Percentiles rank a stretch among this genome's conserved stretches.
These are phyloP conservation scores for Holothuria leucospilota DNA, from an alignment of 53 echinoderm and acorn worm species.

Conservation along the genomic window DNA sequence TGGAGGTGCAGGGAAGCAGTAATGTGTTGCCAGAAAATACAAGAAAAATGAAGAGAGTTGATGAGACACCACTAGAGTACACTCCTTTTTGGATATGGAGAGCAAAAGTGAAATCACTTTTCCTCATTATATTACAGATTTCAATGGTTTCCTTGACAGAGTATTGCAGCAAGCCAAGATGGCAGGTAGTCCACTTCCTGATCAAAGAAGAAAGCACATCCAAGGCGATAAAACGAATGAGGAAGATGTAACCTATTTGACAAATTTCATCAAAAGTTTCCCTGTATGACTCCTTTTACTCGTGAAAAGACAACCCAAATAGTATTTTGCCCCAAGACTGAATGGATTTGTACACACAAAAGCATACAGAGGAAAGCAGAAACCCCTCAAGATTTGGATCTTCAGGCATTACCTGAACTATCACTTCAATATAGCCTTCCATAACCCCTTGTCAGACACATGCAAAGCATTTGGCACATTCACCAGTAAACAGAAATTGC, in stretches of 20 bases:
- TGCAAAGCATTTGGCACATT: slow-evolving; percentile 6
- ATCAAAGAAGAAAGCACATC: slow-evolving; percentile 14
- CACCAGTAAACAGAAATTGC: background rate
- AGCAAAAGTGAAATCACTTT: background rate
- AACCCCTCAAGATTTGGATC: slow-evolving; percentile 15
- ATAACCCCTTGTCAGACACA: slow-evolving; percentile 32
- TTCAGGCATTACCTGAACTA: slow-evolving; percentile 14
- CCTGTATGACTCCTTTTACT: slow-evolving; percentile 19
- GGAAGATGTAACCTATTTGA: background rate
- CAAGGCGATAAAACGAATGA: slow-evolving; percentile 9
- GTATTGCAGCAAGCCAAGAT: background rate
- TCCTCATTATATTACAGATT: too few relatives aligned
- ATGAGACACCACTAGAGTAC: background rate
- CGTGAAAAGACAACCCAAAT: slow-evolving; percentile 4
- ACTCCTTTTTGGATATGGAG: background rate
- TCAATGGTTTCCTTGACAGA: background rate
- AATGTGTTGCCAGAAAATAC: slow-evolving; percentile 27
- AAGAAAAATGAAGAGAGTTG: background rate
- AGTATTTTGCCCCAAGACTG: slow-evolving; percentile 20
- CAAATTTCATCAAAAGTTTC: slow-evolving; percentile 7
- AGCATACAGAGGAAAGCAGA: slow-evolving; percentile 8
- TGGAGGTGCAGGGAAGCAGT: slow-evolving; percentile 13
- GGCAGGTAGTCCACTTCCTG: slow-evolving; percentile 3
- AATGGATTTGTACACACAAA: slow-evolving; percentile 6
- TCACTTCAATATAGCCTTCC: slow-evolving; percentile 30